Percentiles rank a stretch among this genome's conserved stretches.
phyloP scores from a whole-genome alignment of 2,797 vertebrate species.

The Pangasius macronema region DNA sequence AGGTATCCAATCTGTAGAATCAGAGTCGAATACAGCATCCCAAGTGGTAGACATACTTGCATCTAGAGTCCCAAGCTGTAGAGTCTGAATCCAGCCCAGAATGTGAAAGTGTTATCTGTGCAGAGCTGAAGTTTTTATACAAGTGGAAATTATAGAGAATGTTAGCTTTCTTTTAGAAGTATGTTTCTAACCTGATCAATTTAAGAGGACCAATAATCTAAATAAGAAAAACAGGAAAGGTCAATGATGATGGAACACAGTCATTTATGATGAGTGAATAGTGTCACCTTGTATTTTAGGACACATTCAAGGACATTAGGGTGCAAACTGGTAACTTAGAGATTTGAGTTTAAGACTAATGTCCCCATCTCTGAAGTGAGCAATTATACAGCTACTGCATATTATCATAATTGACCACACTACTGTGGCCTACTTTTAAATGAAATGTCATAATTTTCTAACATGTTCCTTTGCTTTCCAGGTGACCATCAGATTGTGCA shows the following conservation, averaged over 20 bases:
- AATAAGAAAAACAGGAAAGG: background rate
- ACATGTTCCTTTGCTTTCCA: slow-evolving; percentile 56
- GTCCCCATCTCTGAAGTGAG: background rate
- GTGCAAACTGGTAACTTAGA: background rate
- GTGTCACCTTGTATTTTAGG: background rate
- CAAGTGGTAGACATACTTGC: background rate
- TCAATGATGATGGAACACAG: background rate
- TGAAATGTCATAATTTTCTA: background rate
- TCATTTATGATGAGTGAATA: background rate
- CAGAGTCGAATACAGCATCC: background rate
- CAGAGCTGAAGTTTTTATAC: background rate
- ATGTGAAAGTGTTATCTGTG: background rate
- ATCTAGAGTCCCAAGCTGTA: background rate
- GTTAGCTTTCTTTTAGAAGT: background rate
- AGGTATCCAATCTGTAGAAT: background rate
- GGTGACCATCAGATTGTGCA: slow-evolving; percentile 97
- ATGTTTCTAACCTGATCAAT: background rate
- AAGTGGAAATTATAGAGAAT: background rate
- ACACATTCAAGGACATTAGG: background rate
- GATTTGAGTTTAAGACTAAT: background rate
- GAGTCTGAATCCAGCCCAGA: background rate
- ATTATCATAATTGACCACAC: background rate
- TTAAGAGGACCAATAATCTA: background rate
- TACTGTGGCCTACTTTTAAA: background rate
- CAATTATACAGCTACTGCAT: background rate